phyloP scores from a whole-genome alignment of 2,797 vertebrate species.

The Chelonia mydas region DNA sequence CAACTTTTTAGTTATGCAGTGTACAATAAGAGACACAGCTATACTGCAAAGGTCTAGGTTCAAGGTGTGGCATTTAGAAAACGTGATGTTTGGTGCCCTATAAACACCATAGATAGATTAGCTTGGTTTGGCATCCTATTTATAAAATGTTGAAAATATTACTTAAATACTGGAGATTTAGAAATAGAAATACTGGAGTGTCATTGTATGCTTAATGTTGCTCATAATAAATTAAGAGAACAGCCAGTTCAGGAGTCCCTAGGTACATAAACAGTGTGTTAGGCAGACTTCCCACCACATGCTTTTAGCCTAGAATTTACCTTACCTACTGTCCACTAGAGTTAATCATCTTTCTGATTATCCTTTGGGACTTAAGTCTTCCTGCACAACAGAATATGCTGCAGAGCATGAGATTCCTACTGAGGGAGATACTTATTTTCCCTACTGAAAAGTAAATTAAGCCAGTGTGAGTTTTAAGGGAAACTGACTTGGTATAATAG shows the following conservation, averaged over 20 bases:
- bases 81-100: neutral
- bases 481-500: neutral
- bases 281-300: neutral
- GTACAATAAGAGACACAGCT: neutral
- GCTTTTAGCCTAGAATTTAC: neutral
- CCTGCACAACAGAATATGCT: neutral
- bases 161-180: neutral
- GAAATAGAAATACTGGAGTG: neutral
- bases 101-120: neutral
- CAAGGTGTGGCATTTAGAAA: accelerated
- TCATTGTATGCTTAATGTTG: neutral
- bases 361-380: neutral
- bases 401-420: neutral
- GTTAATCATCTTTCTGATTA: neutral
- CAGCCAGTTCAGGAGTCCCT: neutral
- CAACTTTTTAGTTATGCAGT: accelerated
- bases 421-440: neutral
- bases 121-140: neutral
- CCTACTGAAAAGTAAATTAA: neutral
- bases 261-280: neutral
- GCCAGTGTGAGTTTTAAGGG: neutral
- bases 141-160: neutral
- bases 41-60: neutral
- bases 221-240: accelerated
- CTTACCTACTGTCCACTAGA: neutral